A percentile compares a stretch with the other conserved stretches of the same genome.
phyloP scores from a whole-genome alignment of 2,113 vertebrate genomes.

The Gracilinanus agilis region DNA sequence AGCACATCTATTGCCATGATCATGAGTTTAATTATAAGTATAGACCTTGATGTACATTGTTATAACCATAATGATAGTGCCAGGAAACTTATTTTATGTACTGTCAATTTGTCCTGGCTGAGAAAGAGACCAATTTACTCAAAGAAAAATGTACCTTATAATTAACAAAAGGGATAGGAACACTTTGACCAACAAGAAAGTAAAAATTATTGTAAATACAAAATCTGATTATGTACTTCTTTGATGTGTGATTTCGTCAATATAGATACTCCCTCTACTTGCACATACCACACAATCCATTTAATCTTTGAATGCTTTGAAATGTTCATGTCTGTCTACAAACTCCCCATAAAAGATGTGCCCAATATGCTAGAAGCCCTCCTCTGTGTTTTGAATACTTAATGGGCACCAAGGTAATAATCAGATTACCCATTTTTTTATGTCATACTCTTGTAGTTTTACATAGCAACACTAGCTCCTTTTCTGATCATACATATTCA shows the following conservation, averaged over 20 bases:
- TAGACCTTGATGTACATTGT: conserved; percentile 53
- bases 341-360: neutral
- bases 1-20: neutral
- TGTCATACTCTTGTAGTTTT: neutral
- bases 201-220: neutral
- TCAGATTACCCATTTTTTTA: neutral
- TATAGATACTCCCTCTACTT: neutral
- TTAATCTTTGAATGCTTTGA: neutral
- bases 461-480: neutral
- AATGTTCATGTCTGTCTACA: neutral
- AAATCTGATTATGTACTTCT: neutral
- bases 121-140: conserved; percentile 61
- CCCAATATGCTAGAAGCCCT: neutral
- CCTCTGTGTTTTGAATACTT: neutral
- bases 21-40: conserved; percentile 25
- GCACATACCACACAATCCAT: neutral
- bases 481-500: neutral
- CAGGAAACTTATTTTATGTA: conserved; percentile 69
- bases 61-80: conserved; percentile 28
- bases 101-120: conserved; percentile 56
- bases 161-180: neutral
- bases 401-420: neutral
- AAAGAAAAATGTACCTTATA: neutral
- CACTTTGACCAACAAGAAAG: neutral
- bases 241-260: neutral